These are phyloP conservation scores for Myotis planiceps DNA, from an alignment of 2,797 vertebrate species.

Conservation along the genomic window DNA sequence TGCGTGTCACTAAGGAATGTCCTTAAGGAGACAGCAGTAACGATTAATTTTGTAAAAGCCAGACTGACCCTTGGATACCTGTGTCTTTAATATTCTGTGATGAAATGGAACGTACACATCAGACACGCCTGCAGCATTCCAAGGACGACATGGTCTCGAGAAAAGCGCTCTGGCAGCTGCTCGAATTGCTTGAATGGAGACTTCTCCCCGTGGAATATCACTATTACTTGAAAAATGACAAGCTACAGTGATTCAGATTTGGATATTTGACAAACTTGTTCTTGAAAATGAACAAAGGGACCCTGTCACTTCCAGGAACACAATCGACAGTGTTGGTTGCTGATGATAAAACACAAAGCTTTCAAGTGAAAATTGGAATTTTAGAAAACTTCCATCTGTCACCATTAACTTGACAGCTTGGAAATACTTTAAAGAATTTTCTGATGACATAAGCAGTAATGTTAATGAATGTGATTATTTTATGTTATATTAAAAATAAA, in stretches of 20 bases:
- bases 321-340: not conserved
- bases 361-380: constrained; percentile 12
- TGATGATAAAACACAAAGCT: not conserved
- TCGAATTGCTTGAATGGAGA: not conserved
- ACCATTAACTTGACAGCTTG: not conserved
- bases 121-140: not conserved
- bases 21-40: not conserved
- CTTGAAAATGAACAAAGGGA: not conserved
- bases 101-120: not conserved
- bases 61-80: not conserved
- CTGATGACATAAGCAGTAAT: not conserved
- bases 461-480: not conserved
- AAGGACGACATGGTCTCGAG: accelerated
- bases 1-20: not conserved
- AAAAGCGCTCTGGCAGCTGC: not conserved
- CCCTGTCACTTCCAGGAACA: not conserved
- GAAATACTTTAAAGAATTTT: not conserved
- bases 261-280: not conserved
- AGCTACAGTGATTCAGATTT: not conserved
- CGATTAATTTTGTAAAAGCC: not conserved
- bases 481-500: not conserved
- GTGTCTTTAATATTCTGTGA: not conserved
- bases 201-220: not conserved
- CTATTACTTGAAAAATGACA: not conserved
- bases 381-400: not conserved